Percentiles rank a stretch among this genome's conserved stretches.
Conservation (phyloP, 1,140 invertebrate genomes). For the Stegodyphus dumicola region DNA sequence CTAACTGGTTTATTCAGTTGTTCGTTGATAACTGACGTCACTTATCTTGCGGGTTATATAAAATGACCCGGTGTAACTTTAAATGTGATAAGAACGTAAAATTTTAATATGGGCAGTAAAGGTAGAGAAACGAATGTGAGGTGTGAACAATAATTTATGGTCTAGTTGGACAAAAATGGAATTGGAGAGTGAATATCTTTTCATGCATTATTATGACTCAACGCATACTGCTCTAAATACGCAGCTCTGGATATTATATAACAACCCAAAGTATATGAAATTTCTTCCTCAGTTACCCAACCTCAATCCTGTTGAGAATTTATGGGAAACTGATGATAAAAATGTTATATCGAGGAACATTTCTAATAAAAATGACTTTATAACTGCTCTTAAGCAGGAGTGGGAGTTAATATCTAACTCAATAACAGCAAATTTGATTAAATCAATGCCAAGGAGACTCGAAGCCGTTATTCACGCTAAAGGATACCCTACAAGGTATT, state of each 20-base stretch:
- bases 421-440: not conserved
- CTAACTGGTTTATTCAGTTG: not conserved
- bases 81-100: not conserved
- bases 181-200: not conserved
- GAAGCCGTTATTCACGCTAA: not conserved
- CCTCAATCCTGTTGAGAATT: conserved; percentile 1
- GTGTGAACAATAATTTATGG: not conserved
- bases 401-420: not conserved
- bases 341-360: not conserved
- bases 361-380: not conserved
- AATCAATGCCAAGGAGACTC: not conserved
- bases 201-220: not conserved
- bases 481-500: not conserved
- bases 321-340: not conserved
- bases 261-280: not conserved
- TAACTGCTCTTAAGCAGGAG: not conserved
- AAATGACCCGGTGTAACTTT: not conserved
- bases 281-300: not conserved
- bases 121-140: not conserved
- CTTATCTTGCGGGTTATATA: not conserved
- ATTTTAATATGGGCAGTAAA: not conserved
- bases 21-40: not conserved
- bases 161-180: not conserved
- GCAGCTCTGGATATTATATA: not conserved
- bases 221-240: not conserved